These are phyloP conservation scores for Panagrolaimus sp. DNA, from an alignment of 1,140 invertebrate species.

Conservation along the genomic window DNA sequence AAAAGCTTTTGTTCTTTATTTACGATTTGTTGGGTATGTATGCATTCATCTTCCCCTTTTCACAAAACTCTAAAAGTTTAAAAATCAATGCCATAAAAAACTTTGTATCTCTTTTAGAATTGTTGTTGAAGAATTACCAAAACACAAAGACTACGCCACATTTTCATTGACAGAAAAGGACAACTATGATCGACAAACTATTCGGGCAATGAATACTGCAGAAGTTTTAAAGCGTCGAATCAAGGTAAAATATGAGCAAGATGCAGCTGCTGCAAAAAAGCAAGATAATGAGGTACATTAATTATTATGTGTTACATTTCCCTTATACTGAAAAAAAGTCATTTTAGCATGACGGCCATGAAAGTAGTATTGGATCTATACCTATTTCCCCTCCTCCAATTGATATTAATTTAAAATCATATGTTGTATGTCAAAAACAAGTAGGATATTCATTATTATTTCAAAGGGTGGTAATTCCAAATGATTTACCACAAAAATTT, in stretches of 20 bases:
- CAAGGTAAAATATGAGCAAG: neutral
- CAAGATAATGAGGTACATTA: neutral
- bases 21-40: slow-evolving; percentile 2
- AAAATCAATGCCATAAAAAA: no score
- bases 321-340: neutral
- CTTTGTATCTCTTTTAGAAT: neutral
- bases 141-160: neutral
- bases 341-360: neutral
- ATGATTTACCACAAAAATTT: neutral
- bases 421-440: neutral
- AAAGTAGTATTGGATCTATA: neutral
- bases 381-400: neutral
- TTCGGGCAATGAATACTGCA: neutral
- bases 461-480: neutral
- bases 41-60: neutral
- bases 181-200: neutral
- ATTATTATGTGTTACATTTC: no score
- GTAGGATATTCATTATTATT: neutral
- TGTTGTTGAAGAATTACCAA: neutral
- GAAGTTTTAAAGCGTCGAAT: neutral
- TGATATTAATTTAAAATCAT: neutral
- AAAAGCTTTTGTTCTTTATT: slow-evolving; percentile 10
- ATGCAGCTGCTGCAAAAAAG: neutral
- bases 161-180: neutral
- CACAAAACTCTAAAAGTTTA: neutral